A percentile compares a stretch with the other conserved stretches of the same genome.
Conservation (phyloP, 2,113 vertebrate genomes). For the Coregonus clupeaformis region DNA sequence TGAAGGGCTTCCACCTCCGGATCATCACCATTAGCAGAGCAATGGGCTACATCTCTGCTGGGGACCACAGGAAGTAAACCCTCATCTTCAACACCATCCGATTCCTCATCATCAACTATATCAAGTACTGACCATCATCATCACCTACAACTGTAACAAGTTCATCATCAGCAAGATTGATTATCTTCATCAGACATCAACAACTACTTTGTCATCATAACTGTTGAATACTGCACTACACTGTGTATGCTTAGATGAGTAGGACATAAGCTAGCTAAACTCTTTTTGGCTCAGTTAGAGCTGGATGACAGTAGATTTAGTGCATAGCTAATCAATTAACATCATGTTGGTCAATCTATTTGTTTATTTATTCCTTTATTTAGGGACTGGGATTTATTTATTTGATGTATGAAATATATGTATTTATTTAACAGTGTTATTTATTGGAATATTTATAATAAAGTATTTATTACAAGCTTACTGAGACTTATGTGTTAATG, state of each 20-base stretch:
- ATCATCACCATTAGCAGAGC: slow-evolving; percentile 79
- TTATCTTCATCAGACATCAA: not conserved
- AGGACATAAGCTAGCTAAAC: slow-evolving; percentile 12
- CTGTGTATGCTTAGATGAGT: not conserved
- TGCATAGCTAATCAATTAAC: slow-evolving; percentile 13
- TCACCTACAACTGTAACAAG: not conserved
- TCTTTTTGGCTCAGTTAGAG: slow-evolving; percentile 9
- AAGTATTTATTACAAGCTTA: slow-evolving; percentile 34
- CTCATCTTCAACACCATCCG: not conserved
- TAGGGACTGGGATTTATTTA: slow-evolving; percentile 35
- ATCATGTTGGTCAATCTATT: slow-evolving; percentile 20
- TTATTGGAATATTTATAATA: slow-evolving; percentile 53
- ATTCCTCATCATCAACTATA: slow-evolving; percentile 4
- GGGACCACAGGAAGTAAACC: slow-evolving; percentile 57
- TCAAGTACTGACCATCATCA: not conserved
- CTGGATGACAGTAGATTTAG: not conserved
- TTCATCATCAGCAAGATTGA: slow-evolving; percentile 18
- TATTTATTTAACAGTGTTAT: slow-evolving; percentile 41
- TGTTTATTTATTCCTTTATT: slow-evolving; percentile 46
- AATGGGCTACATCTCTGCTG: slow-evolving; percentile 73
- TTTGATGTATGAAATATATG: not conserved
- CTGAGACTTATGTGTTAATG: not conserved
- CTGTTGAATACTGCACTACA: slow-evolving; percentile 22
- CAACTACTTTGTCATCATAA: slow-evolving; percentile 14
- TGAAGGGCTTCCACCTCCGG: slow-evolving; percentile 78